phyloP scores from a whole-genome alignment of 2,888 invertebrate species.

The Macrosoma leucophasiata region DNA sequence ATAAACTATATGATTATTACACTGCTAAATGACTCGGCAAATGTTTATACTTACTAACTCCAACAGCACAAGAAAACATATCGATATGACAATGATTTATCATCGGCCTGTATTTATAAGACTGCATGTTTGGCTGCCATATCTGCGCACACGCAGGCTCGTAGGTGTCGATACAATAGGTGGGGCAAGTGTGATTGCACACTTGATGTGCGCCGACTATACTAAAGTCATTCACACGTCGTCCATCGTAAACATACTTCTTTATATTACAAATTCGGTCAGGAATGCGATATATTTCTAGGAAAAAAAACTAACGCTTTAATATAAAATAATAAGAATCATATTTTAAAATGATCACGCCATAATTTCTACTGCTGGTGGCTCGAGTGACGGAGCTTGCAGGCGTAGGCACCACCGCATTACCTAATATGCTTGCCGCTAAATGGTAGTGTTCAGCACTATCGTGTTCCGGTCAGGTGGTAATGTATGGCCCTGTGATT shows the following conservation, averaged over 20 bases:
- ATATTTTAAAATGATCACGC: too few species aligned
- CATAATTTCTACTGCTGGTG: too few species aligned
- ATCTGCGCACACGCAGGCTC: conserved; percentile 56
- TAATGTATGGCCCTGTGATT: too few species aligned
- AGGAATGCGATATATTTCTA: conserved; percentile 39
- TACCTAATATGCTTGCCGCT: too few species aligned
- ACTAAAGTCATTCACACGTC: conserved; percentile 43
- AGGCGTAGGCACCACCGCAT: too few species aligned
- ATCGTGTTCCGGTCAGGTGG: too few species aligned
- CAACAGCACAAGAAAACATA: conserved; percentile 51
- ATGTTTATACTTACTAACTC: conserved; percentile 50
- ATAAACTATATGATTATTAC: too few species aligned
- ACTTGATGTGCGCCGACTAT: conserved; percentile 52
- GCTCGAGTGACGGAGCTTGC: too few species aligned
- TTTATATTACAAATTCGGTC: conserved; percentile 32
- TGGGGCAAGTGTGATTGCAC: conserved; percentile 62
- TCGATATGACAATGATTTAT: conserved; percentile 67
- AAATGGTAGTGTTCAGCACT: too few species aligned
- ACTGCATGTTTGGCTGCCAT: conserved; percentile 31
- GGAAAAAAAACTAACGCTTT: conserved; percentile 17
- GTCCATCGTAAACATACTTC: conserved; percentile 19
- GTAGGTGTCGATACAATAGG: conserved; percentile 51
- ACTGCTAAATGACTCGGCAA: too few species aligned
- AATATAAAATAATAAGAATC: too few species aligned
- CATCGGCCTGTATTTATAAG: conserved; percentile 36